These are phyloP conservation scores for Belgica antarctica DNA, from an alignment of 2,888 invertebrate genomes.

Conservation along the genomic window DNA sequence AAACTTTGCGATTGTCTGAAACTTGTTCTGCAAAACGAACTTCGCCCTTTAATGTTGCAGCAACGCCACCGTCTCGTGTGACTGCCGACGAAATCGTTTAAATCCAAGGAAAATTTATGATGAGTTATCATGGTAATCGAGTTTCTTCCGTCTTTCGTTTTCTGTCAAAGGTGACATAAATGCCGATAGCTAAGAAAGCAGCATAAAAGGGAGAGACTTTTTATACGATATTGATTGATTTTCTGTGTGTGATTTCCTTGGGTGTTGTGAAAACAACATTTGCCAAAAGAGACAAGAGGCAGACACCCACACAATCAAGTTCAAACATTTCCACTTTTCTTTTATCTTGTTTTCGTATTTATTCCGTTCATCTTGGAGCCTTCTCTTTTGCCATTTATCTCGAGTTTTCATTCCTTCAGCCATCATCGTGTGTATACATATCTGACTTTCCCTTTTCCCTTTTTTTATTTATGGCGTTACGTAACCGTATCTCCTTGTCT, in stretches of 20 bases:
- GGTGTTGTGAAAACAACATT: background rate
- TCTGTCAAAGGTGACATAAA: background rate
- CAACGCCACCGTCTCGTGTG: too few relatives aligned
- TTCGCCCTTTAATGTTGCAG: too few relatives aligned
- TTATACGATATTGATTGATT: slow-evolving; percentile 37
- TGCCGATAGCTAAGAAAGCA: slow-evolving; percentile 22
- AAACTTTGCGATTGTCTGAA: too few relatives aligned
- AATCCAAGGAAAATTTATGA: slow-evolving; percentile 26
- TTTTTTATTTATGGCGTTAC: slow-evolving; percentile 24
- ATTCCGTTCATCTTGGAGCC: background rate
- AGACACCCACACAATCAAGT: background rate
- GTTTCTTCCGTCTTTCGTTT: background rate
- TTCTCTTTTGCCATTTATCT: slow-evolving; percentile 16
- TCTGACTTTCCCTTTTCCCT: slow-evolving; percentile 11
- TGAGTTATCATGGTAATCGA: slow-evolving; percentile 22
- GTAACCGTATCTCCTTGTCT: slow-evolving; percentile 18
- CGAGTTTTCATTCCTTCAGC: slow-evolving; percentile 5
- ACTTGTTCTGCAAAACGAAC: too few relatives aligned
- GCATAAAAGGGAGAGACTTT: slow-evolving; percentile 27
- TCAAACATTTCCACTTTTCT: slow-evolving; percentile 12
- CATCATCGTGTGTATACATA: background rate
- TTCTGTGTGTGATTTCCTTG: slow-evolving; percentile 25
- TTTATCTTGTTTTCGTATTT: slow-evolving; percentile 17
- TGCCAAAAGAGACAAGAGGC: background rate
- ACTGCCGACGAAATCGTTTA: too few relatives aligned